Conservation (phyloP, 2,888 invertebrate genomes). For the Ichneumoninae sp. region DNA sequence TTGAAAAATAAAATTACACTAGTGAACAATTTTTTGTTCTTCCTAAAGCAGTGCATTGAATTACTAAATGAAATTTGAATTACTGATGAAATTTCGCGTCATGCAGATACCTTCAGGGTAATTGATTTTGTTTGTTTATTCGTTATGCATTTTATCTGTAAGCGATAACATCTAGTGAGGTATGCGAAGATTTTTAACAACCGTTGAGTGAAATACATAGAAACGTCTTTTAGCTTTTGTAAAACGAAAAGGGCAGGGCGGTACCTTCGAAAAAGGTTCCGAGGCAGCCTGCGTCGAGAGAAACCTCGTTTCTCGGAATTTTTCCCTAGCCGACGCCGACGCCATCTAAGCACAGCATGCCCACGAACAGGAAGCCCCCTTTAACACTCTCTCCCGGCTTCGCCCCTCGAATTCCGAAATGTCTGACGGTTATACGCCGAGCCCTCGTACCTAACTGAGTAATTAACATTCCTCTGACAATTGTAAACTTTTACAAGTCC, state of each 20-base stretch:
- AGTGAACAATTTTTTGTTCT: no score
- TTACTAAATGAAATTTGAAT: no score
- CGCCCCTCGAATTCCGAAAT: slow-evolving; percentile 49
- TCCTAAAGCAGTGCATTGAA: no score
- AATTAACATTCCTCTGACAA: slow-evolving; percentile 52
- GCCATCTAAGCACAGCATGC: slow-evolving; percentile 25
- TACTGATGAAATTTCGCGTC: no score
- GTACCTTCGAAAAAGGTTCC: slow-evolving; percentile 42
- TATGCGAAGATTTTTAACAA: neutral
- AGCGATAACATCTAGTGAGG: neutral
- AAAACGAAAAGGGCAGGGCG: slow-evolving; percentile 35
- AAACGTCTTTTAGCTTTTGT: slow-evolving; percentile 26
- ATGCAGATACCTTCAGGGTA: no score
- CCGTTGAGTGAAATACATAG: neutral
- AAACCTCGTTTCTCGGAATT: slow-evolving; percentile 62
- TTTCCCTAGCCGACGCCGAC: slow-evolving; percentile 50
- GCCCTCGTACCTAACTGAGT: slow-evolving; percentile 10
- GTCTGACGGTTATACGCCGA: slow-evolving; percentile 1
- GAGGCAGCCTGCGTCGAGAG: slow-evolving; percentile 40
- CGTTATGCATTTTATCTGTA: neutral
- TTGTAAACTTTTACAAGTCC: neutral
- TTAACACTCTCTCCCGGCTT: slow-evolving; percentile 52
- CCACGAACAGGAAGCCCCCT: slow-evolving; percentile 51
- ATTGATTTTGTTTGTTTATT: neutral
- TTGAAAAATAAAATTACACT: no score